These are phyloP conservation scores for Lepeophtheirus salmonis DNA, from an alignment of 1,140 invertebrate genomes.

Conservation along the genomic window DNA sequence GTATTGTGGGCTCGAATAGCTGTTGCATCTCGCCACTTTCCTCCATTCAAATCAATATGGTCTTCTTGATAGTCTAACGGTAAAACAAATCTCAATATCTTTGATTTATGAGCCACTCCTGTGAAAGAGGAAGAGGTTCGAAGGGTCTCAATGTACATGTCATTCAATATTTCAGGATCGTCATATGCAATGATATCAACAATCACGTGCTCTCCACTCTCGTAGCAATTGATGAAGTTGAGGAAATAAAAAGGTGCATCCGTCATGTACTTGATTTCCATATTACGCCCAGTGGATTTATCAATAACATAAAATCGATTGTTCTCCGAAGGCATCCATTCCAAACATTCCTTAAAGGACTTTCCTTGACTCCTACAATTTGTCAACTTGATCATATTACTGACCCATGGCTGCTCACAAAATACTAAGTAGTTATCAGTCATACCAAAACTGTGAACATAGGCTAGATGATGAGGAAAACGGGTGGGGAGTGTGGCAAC, in stretches of 20 bases:
- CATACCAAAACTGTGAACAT: constrained; percentile 33
- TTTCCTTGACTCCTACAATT: constrained; percentile 29
- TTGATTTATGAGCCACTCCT: not conserved
- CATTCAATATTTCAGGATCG: constrained; percentile 3
- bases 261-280: not conserved
- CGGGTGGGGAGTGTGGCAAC: constrained; percentile 26
- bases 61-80: not conserved
- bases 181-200: constrained; percentile 11
- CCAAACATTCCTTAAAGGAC: constrained; percentile 30
- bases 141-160: constrained; percentile 7
- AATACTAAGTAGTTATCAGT: constrained; percentile 32
- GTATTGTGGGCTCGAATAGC: not conserved
- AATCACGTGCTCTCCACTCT: not conserved
- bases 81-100: not conserved
- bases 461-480: constrained; percentile 29
- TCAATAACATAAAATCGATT: constrained; percentile 12
- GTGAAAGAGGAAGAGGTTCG: not conserved
- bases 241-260: not conserved
- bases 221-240: constrained; percentile 13
- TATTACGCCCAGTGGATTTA: not conserved
- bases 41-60: not conserved
- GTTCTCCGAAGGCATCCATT: constrained; percentile 29
- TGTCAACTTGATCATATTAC: constrained; percentile 30
- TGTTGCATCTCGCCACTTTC: not conserved
- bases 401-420: constrained; percentile 31